Base-by-base conservation (phyloP, 2,888 invertebrate genomes). In the Hirtodrosophila histrioides region DNA sequence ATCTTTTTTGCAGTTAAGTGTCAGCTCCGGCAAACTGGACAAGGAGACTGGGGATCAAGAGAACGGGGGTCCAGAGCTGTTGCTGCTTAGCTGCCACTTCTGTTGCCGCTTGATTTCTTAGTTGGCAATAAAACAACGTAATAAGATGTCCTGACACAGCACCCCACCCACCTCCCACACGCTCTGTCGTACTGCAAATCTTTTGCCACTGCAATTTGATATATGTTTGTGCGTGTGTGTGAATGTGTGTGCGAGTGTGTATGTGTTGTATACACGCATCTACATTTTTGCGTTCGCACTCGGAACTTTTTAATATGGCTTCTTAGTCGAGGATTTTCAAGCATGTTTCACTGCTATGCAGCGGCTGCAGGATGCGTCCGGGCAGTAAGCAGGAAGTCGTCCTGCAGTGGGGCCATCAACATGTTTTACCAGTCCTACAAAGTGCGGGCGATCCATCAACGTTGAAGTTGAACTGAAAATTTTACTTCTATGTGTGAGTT, bases 101-200 rank as follows among this genome's bases (percentile, higher is more conserved):
- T 49, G 65, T 51, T 69, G 60, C 65, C 58, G 66, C 70, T 67
- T 72, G 69, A 75, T 68, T 70, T 77, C 84, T 75, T 70, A 81
- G 87, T 78, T 72, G 79, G 82, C 88, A 74, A 83, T 83, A 83
- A 83, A 83, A 85, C 88, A 87, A 79, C 71, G 88, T 82, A 85
- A 85, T 85, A 85, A 87, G 86, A 82, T 87, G 76, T 78, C 73
- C 66, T 58, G 60, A 31, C 31, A 23, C n/a, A 10, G 23, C 40
- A 7, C n/a, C 6, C 44, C 36, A 23, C 33, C 27, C 23, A 23
- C 11, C 33, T 17, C 17, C 24, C 33, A 45, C 41, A 41, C 35
- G 53, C 44, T 43, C 5, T 3, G 0, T 27, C 10, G 17, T 33
- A 10, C 29, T 24, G 29, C 12, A 7, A 78, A 62, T 75, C 79